phyloP scores from a whole-genome alignment of 2,888 invertebrate species.

The Hypomecis atomaria region DNA sequence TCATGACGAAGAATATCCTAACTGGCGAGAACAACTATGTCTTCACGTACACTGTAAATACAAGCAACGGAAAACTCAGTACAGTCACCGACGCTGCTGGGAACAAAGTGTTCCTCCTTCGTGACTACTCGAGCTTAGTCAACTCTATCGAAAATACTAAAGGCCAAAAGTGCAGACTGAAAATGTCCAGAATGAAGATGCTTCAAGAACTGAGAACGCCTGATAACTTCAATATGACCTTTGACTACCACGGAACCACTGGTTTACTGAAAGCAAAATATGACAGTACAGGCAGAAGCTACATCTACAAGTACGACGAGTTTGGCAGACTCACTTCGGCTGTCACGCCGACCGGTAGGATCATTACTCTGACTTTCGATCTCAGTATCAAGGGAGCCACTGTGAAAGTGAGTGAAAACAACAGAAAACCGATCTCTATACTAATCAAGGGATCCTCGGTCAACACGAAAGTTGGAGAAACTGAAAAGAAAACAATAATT shows the following conservation, averaged over 20 bases:
- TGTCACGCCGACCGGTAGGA: conserved; percentile 97
- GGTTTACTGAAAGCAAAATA: conserved; percentile 95
- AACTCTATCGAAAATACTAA: conserved; percentile 97
- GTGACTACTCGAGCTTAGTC: conserved; percentile 94
- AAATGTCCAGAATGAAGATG: conserved; percentile 97
- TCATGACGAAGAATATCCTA: conserved; percentile 96
- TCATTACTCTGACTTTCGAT: conserved; percentile 94
- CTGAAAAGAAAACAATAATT: conserved; percentile 91
- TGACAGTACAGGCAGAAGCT: conserved; percentile 95
- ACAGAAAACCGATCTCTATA: conserved; percentile 92
- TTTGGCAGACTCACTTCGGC: conserved; percentile 96
- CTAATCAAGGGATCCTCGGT: conserved; percentile 95
- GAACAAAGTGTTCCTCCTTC: conserved; percentile 92
- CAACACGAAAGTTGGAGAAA: conserved; percentile 91
- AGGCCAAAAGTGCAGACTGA: conserved; percentile 94
- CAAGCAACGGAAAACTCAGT: conserved; percentile 97
- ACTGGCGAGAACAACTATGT: conserved; percentile 97
- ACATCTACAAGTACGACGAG: conserved; percentile 97
- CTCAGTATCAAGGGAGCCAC: conserved; percentile 96
- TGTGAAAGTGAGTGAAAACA: conserved; percentile 92
- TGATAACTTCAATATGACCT: conserved; percentile 96
- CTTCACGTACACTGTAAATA: conserved; percentile 98
- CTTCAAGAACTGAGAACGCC: conserved; percentile 95
- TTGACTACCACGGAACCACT: conserved; percentile 96
- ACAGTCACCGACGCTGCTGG: conserved; percentile 97